phyloP scores from a whole-genome alignment of 2,797 vertebrate species.

The Labeo calbasu region DNA sequence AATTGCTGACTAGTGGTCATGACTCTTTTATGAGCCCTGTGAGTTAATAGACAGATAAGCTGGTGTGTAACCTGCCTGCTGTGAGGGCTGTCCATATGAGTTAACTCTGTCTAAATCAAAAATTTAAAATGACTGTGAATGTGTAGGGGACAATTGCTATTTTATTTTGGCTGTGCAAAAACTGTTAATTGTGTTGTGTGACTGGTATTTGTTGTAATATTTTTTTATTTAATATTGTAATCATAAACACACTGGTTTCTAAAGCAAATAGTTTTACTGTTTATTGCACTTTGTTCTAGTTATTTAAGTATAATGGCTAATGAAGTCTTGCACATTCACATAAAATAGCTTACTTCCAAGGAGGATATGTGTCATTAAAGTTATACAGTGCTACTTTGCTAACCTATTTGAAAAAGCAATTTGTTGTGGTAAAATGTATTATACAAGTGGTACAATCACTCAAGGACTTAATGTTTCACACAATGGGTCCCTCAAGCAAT shows the following conservation, averaged over 20 bases:
- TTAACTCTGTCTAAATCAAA: not conserved
- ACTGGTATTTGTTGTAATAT: not conserved
- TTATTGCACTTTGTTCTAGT: not conserved
- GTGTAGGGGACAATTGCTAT: too few relatives aligned
- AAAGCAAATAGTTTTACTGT: not conserved
- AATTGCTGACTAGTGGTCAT: slow-evolving; percentile 15
- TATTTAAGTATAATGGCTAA: not conserved
- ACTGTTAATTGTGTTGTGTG: not conserved
- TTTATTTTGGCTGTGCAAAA: not conserved
- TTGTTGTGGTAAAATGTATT: too few relatives aligned
- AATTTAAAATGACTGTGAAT: not conserved
- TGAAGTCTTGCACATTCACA: not conserved
- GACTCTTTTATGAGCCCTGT: not conserved
- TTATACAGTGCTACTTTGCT: not conserved
- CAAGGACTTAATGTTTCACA: not conserved
- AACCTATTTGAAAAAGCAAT: too few relatives aligned
- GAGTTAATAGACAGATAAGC: slow-evolving; percentile 16
- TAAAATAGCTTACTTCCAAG: not conserved
- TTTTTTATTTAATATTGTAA: not conserved
- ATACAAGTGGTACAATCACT: not conserved
- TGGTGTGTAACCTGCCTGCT: slow-evolving; percentile 13
- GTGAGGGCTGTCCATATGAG: not conserved
- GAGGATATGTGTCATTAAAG: not conserved
- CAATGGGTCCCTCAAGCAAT: not conserved
- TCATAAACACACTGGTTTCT: not conserved